Conservation (phyloP, 2,113 vertebrate species). For the Mormyrus iriodes region DNA sequence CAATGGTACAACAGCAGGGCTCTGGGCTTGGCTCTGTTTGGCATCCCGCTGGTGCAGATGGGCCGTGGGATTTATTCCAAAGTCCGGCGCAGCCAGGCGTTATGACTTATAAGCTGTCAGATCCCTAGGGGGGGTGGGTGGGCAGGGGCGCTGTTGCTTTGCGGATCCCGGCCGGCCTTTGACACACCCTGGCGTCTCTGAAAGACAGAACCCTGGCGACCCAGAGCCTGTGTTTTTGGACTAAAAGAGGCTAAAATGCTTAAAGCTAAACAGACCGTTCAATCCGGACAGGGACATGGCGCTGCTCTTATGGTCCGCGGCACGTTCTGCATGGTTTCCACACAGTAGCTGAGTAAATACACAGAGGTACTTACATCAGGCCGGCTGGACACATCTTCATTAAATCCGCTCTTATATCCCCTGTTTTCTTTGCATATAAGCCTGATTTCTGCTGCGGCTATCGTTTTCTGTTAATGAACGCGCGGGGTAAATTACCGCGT, state of each 20-base stretch:
- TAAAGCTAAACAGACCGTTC: background rate
- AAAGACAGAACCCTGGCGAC: background rate
- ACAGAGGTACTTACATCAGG: background rate
- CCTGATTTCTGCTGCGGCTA: background rate
- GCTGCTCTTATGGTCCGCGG: background rate
- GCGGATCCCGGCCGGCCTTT: background rate
- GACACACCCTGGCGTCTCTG: background rate
- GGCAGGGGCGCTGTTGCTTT: background rate
- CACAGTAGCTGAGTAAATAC: background rate
- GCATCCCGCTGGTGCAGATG: background rate
- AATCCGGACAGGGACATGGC: background rate
- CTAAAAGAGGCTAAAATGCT: conserved; percentile 6
- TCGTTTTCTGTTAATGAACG: background rate
- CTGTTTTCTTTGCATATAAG: background rate
- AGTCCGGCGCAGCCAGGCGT: background rate
- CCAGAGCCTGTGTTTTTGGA: background rate
- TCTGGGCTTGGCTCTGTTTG: background rate
- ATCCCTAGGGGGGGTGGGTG: background rate
- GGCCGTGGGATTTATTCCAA: background rate
- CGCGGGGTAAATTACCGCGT: background rate
- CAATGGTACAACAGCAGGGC: background rate
- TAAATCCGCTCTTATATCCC: background rate
- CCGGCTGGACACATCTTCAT: background rate
- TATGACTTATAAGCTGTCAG: background rate
- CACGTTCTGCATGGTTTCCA: background rate